These are phyloP conservation scores for Falco concolor DNA, from an alignment of 2,797 vertebrate species.

Conservation along the genomic window DNA sequence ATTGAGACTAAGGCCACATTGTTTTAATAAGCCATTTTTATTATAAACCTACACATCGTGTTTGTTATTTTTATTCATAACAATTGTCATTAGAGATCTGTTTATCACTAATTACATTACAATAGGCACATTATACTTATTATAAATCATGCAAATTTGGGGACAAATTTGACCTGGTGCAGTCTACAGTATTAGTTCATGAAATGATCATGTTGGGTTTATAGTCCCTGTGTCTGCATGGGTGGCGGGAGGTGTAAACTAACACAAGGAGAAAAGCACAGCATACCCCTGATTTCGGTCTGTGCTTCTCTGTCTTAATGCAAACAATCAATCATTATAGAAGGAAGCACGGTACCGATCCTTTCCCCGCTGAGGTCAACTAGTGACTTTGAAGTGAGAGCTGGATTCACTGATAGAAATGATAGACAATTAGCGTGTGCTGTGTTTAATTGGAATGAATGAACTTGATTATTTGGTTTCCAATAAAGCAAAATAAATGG, in stretches of 20 bases:
- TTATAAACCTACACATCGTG: background rate
- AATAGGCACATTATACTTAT: background rate
- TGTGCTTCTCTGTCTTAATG: slow-evolving; percentile 1
- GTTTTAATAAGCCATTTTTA: background rate
- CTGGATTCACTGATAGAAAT: slow-evolving; percentile 3
- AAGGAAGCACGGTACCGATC: background rate
- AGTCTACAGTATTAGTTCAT: background rate
- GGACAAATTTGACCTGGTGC: background rate
- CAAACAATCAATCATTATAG: slow-evolving; percentile 39
- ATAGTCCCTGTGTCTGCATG: background rate
- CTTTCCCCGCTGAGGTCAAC: slow-evolving; percentile 14
- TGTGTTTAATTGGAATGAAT: slow-evolving; percentile 64
- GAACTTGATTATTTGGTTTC: slow-evolving; percentile 59
- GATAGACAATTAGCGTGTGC: slow-evolving; percentile 56
- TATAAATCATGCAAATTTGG: background rate
- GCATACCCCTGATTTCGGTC: background rate
- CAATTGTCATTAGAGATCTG: background rate
- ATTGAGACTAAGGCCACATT: background rate
- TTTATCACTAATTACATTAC: background rate
- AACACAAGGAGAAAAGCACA: background rate
- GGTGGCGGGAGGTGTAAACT: background rate
- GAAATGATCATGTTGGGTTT: background rate
- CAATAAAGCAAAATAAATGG: slow-evolving; percentile 68
- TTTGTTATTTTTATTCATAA: background rate
- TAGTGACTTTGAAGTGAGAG: background rate